phyloP scores from a whole-genome alignment of 2,113 vertebrate genomes.

The Charina bottae region DNA sequence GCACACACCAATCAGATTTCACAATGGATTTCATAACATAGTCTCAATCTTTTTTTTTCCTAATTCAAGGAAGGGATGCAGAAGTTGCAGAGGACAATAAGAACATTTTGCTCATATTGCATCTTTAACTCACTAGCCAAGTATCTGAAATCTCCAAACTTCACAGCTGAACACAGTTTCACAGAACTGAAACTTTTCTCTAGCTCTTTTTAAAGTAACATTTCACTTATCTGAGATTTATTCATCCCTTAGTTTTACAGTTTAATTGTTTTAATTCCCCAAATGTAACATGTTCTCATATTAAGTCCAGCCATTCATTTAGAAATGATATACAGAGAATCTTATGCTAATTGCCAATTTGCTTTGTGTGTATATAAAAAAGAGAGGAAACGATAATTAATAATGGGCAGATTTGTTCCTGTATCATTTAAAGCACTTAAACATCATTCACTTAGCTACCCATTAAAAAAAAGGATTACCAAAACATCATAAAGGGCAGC shows the following conservation, averaged over 20 bases:
- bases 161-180: background rate
- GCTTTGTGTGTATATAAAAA: background rate
- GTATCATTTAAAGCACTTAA: background rate
- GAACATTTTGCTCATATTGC: background rate
- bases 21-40: background rate
- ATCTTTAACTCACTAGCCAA: background rate
- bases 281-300: background rate
- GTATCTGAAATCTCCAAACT: background rate
- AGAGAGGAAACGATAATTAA: background rate
- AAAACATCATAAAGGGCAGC: background rate
- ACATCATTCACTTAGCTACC: background rate
- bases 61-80: background rate
- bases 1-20: background rate
- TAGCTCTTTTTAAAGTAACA: background rate
- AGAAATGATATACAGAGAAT: background rate
- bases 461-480: background rate
- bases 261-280: slow-evolving; percentile 12
- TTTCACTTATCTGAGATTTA: background rate
- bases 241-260: background rate
- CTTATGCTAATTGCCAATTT: background rate
- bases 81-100: background rate
- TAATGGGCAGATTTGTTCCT: background rate
- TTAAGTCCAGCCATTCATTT: background rate
- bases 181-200: background rate
- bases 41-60: background rate